Evolutionary conservation across 2,113 vertebrate genomes (phyloP).

Genomic region (Odontesthes bonariensis): DNA sequence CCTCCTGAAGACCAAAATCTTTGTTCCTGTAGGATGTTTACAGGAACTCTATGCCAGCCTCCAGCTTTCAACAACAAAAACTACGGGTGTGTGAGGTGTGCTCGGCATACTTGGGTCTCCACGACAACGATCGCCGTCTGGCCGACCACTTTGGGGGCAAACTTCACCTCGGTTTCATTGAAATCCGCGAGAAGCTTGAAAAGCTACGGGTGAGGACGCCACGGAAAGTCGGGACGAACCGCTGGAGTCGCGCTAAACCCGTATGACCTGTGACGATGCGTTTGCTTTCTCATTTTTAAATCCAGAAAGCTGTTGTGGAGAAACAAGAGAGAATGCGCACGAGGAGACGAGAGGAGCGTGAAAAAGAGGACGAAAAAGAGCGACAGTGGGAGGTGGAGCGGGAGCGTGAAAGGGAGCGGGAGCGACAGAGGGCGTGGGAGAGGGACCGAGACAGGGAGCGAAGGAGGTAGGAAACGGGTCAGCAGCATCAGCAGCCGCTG

Average conservation of each 20-base stretch:
- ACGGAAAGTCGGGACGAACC: neutral
- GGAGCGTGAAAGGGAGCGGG: slow-evolving; percentile 65
- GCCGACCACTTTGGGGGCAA: slow-evolving; percentile 99
- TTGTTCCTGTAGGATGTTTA: slow-evolving; percentile 90
- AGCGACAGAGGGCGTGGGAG: slow-evolving; percentile 68
- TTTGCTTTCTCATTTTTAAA: neutral
- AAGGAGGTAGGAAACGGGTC: slow-evolving; percentile 71
- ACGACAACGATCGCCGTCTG: slow-evolving; percentile 96
- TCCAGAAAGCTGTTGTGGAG: slow-evolving; percentile 93
- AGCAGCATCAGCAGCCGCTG: neutral
- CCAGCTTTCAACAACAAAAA: slow-evolving; percentile 99
- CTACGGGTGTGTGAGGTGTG: slow-evolving; percentile 98
- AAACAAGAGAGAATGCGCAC: slow-evolving; percentile 94
- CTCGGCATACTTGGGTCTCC: slow-evolving; percentile 96
- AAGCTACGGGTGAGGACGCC: slow-evolving; percentile 89
- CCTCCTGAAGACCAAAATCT: neutral
- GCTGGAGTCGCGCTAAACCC: neutral
- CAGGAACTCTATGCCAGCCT: slow-evolving; percentile 99
- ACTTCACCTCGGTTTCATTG: slow-evolving; percentile 97
- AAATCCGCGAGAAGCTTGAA: slow-evolving; percentile 98
- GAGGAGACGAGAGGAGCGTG: slow-evolving; percentile 91
- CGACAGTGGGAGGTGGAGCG: slow-evolving; percentile 78
- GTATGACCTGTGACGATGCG: neutral
- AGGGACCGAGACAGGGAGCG: slow-evolving; percentile 74
- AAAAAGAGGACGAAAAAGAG: slow-evolving; percentile 86